These are phyloP conservation scores for Smutsia gigantea DNA, from an alignment of 2,797 vertebrate species.

Conservation along the genomic window DNA sequence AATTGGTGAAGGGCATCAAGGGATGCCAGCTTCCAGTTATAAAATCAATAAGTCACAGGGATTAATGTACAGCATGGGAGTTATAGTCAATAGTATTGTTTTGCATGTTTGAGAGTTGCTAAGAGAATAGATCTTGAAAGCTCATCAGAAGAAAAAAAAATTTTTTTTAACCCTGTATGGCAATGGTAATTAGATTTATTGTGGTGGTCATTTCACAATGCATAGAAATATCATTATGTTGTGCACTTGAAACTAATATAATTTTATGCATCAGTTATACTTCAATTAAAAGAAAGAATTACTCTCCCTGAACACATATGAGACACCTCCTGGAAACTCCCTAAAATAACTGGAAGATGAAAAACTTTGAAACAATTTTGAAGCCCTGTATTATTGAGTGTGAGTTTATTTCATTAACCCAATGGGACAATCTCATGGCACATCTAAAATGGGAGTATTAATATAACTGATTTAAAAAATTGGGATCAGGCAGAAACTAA, in stretches of 20 bases:
- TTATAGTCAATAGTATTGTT: neutral
- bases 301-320: neutral
- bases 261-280: neutral
- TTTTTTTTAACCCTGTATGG: neutral
- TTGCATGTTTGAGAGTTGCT: neutral
- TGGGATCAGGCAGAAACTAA: neutral
- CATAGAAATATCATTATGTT: neutral
- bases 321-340: neutral
- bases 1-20: neutral
- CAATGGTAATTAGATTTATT: neutral
- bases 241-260: neutral
- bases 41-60: neutral
- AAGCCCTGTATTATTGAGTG: neutral
- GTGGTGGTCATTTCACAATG: neutral
- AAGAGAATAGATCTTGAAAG: neutral
- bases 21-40: neutral
- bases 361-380: slow-evolving; percentile 37
- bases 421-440: neutral
- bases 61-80: neutral
- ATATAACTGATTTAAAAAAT: neutral
- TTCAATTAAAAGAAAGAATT: neutral
- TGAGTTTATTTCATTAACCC: slow-evolving; percentile 5
- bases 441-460: neutral
- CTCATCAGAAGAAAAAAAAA: neutral
- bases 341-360: neutral